Evolutionary conservation across 2,113 vertebrate genomes (phyloP).

Genomic region (Peromyscus polionotus): DNA sequence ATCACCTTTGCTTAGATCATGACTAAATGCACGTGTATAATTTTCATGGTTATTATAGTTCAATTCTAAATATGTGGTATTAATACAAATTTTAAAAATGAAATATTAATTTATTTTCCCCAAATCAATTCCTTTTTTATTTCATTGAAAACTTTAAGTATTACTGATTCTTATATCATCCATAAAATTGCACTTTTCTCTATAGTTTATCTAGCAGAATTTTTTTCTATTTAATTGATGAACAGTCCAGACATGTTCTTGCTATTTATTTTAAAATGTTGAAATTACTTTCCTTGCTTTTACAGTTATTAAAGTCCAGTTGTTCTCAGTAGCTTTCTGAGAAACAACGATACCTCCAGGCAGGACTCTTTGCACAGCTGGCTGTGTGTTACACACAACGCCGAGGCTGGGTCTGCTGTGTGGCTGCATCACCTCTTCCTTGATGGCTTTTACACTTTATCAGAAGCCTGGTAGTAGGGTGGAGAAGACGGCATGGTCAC

Average conservation of each 20-base stretch:
- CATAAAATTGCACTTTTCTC: background rate
- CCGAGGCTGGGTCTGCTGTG: background rate
- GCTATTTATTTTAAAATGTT: background rate
- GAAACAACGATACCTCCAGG: background rate
- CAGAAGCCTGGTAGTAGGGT: background rate
- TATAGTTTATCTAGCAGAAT: background rate
- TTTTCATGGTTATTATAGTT: background rate
- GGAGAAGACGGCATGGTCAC: background rate
- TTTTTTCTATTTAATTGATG: background rate
- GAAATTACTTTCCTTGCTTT: background rate
- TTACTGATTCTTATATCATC: background rate
- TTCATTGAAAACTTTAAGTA: background rate
- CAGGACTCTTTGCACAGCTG: background rate
- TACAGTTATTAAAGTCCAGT: background rate
- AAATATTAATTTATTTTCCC: background rate
- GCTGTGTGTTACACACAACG: background rate
- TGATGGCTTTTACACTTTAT: background rate
- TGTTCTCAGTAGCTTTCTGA: background rate
- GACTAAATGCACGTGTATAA: background rate
- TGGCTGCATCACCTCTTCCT: background rate
- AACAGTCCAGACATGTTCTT: background rate
- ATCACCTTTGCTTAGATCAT: constrained; percentile 4
- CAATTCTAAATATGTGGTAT: background rate
- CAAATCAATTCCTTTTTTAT: background rate
- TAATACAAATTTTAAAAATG: background rate